Base-by-base conservation (phyloP, 2,888 invertebrate genomes). In the Aleiodes testaceus region DNA sequence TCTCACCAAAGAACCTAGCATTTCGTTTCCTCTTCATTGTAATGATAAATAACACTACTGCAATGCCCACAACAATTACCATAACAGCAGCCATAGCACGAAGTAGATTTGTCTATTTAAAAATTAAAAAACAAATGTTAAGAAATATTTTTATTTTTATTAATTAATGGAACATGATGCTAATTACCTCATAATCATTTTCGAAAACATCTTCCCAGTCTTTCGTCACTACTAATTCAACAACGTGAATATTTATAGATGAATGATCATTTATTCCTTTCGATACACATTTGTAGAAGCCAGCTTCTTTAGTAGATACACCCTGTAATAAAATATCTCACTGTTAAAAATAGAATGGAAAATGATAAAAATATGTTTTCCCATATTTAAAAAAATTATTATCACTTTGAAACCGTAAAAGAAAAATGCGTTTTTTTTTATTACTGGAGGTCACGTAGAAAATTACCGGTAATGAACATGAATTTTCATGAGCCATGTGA, bases 241-340 rank as follows among this genome's bases (percentile, higher is more conserved):
- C 90, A 72, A 90, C 88, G 50, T 90, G 89, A 26, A 91, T 89
- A 70, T 90, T 89, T 20, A 90, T 87, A 3, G 89, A 88, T 44
- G 87, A 82, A 67, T 88, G 86, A 61, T 90, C 89, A 78, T 88
- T 87, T 59, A 92, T 81, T 61, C 90, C 90, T 81, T 89, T 90
- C 3, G 93, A 92, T 70, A 92, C 84, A 79, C 93, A 93, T 80
- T 90, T 90, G 83, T 93, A 93, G 74, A 89, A 89, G 1, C 93
- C 93, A 70, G 91, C 89, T 80, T 93, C 92, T 68, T 88, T 86
- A 6, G 90, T 88, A 12, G 91, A 90, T 7, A 92, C 91, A 81
- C 89, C 89, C 92, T 92, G 83, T 64, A 79, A 80, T 71, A 52
- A 73, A 70, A 71, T 63, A 26, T 68, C 72, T 69, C 20, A 22